phyloP scores from a whole-genome alignment of 2,797 vertebrate genomes.

The Spizella passerina region DNA sequence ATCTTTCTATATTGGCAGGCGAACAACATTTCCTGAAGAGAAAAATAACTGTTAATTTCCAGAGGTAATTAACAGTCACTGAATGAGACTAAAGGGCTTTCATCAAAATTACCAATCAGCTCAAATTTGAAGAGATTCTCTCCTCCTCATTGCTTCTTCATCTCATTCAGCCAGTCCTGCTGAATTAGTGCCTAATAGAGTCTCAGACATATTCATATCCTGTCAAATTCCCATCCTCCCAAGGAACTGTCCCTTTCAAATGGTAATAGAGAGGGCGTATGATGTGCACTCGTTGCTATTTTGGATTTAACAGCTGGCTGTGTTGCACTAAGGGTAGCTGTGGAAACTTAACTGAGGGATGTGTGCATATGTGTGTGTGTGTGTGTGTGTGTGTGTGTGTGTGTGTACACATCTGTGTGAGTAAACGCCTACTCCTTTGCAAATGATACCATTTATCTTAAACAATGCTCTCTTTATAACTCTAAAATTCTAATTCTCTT shows the following conservation, averaged over 20 bases:
- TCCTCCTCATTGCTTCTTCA: slow-evolving; percentile 63
- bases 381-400: background rate
- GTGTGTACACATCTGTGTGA: background rate
- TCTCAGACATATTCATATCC: slow-evolving; percentile 69
- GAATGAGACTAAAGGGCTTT: slow-evolving; percentile 63
- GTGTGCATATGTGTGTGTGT: rapidly evolving
- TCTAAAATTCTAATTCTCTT: background rate
- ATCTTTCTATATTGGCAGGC: slow-evolving; percentile 31
- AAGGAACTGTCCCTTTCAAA: slow-evolving; percentile 65
- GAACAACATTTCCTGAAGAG: slow-evolving; percentile 55
- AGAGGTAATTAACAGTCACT: slow-evolving; percentile 56
- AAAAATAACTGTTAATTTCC: slow-evolving; percentile 65
- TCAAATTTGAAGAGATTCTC: slow-evolving; percentile 65
- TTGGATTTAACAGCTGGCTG: slow-evolving; percentile 65
- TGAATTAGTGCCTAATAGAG: slow-evolving; percentile 67
- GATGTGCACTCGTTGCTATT: slow-evolving; percentile 38
- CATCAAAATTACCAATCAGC: slow-evolving; percentile 67
- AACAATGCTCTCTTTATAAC: background rate
- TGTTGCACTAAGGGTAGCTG: background rate
- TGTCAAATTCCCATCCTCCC: slow-evolving; percentile 63
- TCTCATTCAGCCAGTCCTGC: slow-evolving; percentile 57
- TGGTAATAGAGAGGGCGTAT: slow-evolving; percentile 61
- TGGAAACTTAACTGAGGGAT: background rate
- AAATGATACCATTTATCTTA: slow-evolving; percentile 20
- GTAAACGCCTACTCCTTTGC: background rate